These are phyloP conservation scores for Indicator indicator DNA, from an alignment of 2,113 vertebrate genomes.

Conservation along the genomic window DNA sequence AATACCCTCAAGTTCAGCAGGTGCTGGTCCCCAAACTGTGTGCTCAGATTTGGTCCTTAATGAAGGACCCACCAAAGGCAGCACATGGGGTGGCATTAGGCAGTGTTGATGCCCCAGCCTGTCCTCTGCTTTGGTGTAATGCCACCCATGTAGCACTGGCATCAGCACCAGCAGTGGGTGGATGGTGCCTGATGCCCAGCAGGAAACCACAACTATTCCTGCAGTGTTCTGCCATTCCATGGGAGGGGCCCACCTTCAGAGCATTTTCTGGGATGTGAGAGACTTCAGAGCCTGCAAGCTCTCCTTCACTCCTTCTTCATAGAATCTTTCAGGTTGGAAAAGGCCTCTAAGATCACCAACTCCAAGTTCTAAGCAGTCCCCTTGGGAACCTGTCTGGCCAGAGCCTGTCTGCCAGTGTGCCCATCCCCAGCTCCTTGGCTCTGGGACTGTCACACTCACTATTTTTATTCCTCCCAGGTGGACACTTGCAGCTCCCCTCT, in stretches of 20 bases:
- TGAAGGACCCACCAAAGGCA: background rate
- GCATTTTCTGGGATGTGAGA: background rate
- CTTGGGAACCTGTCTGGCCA: no score
- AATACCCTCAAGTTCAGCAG: accelerated
- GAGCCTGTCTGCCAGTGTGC: background rate
- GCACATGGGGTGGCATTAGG: background rate
- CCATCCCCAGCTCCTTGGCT: background rate
- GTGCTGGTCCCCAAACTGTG: accelerated
- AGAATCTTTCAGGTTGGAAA: no score
- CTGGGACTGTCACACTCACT: background rate
- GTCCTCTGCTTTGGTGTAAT: background rate
- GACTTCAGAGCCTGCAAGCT: background rate
- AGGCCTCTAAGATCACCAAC: no score
- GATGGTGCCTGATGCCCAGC: background rate
- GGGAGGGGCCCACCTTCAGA: background rate
- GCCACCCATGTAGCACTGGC: accelerated
- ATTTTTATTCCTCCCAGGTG: background rate
- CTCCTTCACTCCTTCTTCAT: background rate
- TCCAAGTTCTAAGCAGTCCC: no score
- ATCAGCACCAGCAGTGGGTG: background rate
- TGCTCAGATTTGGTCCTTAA: background rate
- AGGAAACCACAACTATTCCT: background rate
- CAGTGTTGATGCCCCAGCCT: background rate
- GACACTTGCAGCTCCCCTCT: background rate
- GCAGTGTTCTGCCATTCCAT: background rate